These are phyloP conservation scores for Vannuccia rotundouncinata DNA, from an alignment of 2,888 invertebrate species.

Conservation along the genomic window DNA sequence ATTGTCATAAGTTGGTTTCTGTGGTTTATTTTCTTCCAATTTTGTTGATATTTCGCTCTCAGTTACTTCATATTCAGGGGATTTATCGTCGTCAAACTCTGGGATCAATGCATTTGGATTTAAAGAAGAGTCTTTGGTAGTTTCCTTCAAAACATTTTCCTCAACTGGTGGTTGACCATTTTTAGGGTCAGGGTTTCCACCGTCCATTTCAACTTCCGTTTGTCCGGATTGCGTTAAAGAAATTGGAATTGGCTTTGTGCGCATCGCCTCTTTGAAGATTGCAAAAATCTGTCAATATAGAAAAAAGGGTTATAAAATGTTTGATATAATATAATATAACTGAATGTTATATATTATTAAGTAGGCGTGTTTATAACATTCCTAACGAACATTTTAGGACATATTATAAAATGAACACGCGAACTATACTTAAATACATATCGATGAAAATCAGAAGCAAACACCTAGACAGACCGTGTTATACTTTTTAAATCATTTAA, in stretches of 20 bases:
- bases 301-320: neutral
- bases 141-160: neutral
- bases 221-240: slow-evolving; percentile 1
- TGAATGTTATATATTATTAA: neutral
- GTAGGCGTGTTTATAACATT: neutral
- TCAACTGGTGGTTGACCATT: neutral
- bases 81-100: neutral
- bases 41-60: neutral
- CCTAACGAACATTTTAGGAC: neutral
- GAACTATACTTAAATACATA: neutral
- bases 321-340: too few relatives aligned
- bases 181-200: neutral
- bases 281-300: slow-evolving; percentile 5
- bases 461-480: neutral
- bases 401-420: neutral
- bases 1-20: neutral
- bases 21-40: neutral
- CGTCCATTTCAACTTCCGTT: neutral
- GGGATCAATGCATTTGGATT: neutral
- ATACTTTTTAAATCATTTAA: neutral
- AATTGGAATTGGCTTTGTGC: slow-evolving; percentile 17
- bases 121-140: neutral
- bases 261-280: slow-evolving; percentile 21
- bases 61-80: neutral
- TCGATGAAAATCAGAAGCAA: too few relatives aligned